Evolutionary conservation across 2,797 vertebrate genomes (phyloP).

Genomic region (Arremon brunneinucha): DNA sequence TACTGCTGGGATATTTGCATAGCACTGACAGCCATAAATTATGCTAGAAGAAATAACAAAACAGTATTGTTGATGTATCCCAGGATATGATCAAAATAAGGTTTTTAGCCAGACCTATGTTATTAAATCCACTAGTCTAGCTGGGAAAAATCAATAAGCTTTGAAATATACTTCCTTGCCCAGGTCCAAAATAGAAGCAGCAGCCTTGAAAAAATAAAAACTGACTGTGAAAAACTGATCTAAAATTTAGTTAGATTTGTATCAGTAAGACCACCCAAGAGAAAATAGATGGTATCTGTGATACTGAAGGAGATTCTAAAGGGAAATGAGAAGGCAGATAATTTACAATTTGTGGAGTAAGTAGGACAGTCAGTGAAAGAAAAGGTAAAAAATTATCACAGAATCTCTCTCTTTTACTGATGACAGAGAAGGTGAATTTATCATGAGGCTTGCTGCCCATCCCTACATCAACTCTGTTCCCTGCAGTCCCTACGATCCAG

Average conservation of each 20-base stretch:
- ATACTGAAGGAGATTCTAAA: neutral
- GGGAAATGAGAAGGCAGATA: neutral
- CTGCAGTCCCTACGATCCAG: neutral
- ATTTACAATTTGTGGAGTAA: neutral
- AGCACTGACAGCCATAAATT: neutral
- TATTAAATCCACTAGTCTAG: neutral
- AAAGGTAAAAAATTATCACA: neutral
- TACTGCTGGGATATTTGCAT: neutral
- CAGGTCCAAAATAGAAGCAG: neutral
- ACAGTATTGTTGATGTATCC: neutral
- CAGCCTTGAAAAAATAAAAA: neutral
- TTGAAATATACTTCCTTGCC: neutral
- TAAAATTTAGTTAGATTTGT: neutral
- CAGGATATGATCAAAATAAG: neutral
- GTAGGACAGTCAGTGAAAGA: neutral
- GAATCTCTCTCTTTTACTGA: neutral
- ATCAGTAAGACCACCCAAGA: neutral
- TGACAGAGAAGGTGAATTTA: neutral
- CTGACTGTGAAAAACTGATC: neutral
- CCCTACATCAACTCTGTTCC: neutral
- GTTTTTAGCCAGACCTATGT: neutral
- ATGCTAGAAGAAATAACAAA: neutral
- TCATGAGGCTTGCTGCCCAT: neutral
- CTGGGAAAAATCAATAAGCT: slow-evolving; percentile 18
- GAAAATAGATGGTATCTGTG: neutral